Evolutionary conservation across 1,140 invertebrate genomes (phyloP).

Genomic region (Drosophila kanapiae): DNA sequence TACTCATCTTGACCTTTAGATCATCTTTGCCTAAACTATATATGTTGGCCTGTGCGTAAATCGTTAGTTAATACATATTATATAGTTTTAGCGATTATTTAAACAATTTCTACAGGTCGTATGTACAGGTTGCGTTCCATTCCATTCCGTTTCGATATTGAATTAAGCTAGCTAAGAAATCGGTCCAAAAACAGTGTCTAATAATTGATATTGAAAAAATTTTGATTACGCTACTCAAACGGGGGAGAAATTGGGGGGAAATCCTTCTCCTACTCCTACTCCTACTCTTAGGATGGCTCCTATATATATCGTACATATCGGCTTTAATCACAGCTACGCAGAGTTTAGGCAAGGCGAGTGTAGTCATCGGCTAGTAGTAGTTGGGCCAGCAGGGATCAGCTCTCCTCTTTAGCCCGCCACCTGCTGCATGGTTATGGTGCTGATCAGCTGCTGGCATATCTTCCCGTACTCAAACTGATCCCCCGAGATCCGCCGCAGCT

Average conservation of each 20-base stretch:
- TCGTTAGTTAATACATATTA: slow-evolving; percentile 34
- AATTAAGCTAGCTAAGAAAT: slow-evolving; percentile 47
- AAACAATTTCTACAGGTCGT: slow-evolving; percentile 22
- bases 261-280: slow-evolving; percentile 19
- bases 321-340: slow-evolving; percentile 78
- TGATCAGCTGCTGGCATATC: slow-evolving; percentile 95
- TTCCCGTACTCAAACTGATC: slow-evolving; percentile 96
- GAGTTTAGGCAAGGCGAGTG: slow-evolving; percentile 76
- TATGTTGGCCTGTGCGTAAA: slow-evolving; percentile 43
- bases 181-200: slow-evolving; percentile 40
- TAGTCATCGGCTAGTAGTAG: slow-evolving; percentile 39
- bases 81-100: slow-evolving; percentile 24
- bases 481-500: slow-evolving; percentile 95
- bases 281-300: slow-evolving; percentile 31
- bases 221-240: slow-evolving; percentile 63
- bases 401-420: slow-evolving; percentile 63
- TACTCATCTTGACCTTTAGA: neutral
- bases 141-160: neutral
- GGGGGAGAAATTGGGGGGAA: neutral
- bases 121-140: slow-evolving; percentile 24
- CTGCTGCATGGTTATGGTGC: slow-evolving; percentile 91
- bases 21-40: slow-evolving; percentile 26
- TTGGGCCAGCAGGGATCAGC: neutral
- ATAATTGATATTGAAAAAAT: slow-evolving; percentile 52
- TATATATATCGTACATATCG: slow-evolving; percentile 57